Conservation (phyloP, 2,113 vertebrate species). For the Zootoca vivipara region DNA sequence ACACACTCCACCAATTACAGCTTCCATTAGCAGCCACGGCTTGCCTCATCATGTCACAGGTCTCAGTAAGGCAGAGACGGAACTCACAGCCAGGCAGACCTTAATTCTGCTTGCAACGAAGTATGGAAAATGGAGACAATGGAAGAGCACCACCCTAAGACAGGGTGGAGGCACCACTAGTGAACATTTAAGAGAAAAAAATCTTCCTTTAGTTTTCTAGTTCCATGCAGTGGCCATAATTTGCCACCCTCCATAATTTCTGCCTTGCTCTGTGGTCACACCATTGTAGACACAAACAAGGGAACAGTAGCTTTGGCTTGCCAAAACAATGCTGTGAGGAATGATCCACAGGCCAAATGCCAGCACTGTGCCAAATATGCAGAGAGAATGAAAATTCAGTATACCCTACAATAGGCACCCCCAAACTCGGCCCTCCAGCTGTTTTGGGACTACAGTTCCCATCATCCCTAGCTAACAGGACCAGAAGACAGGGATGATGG, state of each 20-base stretch:
- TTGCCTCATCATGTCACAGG: not conserved
- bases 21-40: accelerated
- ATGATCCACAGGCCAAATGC: not conserved
- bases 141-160: not conserved
- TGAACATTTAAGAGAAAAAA: not conserved
- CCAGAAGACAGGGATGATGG: too few species aligned
- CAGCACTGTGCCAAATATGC: not conserved
- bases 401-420: not conserved
- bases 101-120: not conserved
- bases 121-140: not conserved
- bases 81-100: not conserved
- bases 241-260: not conserved
- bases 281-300: not conserved
- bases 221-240: not conserved
- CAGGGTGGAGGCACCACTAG: not conserved
- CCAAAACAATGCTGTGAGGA: not conserved
- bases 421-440: too few species aligned
- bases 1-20: not conserved
- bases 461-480: too few species aligned
- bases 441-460: too few species aligned
- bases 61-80: accelerated
- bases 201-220: not conserved
- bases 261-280: not conserved
- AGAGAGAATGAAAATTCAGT: not conserved
- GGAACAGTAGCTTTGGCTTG: not conserved